Conservation (phyloP, 2,888 invertebrate genomes). For the Macrophya annulata region DNA sequence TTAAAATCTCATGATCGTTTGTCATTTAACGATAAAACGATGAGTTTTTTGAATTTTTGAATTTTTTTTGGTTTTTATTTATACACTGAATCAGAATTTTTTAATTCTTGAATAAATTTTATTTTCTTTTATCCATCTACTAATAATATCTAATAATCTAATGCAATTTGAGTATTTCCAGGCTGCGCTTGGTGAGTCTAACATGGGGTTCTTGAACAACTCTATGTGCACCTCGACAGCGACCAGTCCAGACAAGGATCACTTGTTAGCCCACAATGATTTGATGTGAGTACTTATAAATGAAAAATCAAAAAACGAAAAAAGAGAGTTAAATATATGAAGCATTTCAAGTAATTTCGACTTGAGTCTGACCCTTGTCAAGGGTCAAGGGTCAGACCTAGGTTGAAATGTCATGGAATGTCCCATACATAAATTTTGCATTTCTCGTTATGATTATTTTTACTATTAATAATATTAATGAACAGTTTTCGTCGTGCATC, state of each 20-base stretch:
- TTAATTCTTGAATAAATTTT: background rate
- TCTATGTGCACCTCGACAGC: conserved; percentile 79
- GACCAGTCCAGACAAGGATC: conserved; percentile 79
- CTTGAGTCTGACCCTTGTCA: too few relatives aligned
- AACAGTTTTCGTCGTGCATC: too few relatives aligned
- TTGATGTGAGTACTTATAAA: conserved; percentile 73
- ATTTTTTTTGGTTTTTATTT: background rate
- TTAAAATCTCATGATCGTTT: background rate
- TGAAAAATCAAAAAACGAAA: background rate
- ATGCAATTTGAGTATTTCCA: conserved; percentile 80
- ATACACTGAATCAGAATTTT: background rate
- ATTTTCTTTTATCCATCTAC: background rate
- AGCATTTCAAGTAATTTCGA: too few relatives aligned
- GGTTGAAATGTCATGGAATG: too few relatives aligned
- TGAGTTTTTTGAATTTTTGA: background rate
- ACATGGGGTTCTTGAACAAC: conserved; percentile 80
- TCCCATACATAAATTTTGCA: too few relatives aligned
- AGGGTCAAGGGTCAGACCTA: too few relatives aligned
- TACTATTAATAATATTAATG: background rate
- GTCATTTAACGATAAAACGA: background rate
- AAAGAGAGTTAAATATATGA: too few relatives aligned
- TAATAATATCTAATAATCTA: conserved; percentile 71
- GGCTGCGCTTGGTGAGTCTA: conserved; percentile 83
- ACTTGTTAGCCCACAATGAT: conserved; percentile 76
- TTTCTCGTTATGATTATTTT: background rate